Base-by-base conservation (phyloP, 2,797 vertebrate species). In the Smutsia gigantea region DNA sequence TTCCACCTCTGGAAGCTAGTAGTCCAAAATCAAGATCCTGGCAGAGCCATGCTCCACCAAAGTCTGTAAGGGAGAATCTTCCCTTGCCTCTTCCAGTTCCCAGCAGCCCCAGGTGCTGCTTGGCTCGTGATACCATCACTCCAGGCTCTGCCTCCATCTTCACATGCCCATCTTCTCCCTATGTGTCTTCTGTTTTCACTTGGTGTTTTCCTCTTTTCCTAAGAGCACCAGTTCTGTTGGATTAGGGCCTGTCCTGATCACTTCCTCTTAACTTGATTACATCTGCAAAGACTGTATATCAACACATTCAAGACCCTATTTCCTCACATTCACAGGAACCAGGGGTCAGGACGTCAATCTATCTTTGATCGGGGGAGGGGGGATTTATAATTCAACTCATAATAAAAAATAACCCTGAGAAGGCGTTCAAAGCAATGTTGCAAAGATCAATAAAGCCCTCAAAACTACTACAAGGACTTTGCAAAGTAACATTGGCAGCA, bases 391-490 rank as follows among this genome's bases (percentile, higher is more conserved):
- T 86, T 85, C 74, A 77, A 64, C 21, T 23, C 18, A 34, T 72
- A 85, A 72, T 29, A 82, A 46, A 88, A 63, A 39, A 55, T 37
- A 82, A 57, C 12, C n/a, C 55, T 77, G 64, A 95, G 42, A 85
- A 77, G 34, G 84, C 46, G 25, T 92, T 34, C 39, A 49, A 85
- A 78, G 63, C 37, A 53, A 59, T 17, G 15, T 27, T 37, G 31
- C 71, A 64, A 77, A 87, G 29, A 95, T 82, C 49, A 77, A 46
- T 53, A 94, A 95, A 90, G 51, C 39, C 74, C 8, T 19, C 69
- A 61, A 85, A 91, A 31, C 78, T 84, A 42, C 81, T 57, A 51
- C 6, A 23, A 42, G 53, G 42, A 51, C 57, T 93, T 92, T 34
- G 21, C 31, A 69, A 81, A 86, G 10, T 64, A 46, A 29, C 31